phyloP scores from a whole-genome alignment of 1,140 invertebrate species.

The Mesaphorura yosii region DNA sequence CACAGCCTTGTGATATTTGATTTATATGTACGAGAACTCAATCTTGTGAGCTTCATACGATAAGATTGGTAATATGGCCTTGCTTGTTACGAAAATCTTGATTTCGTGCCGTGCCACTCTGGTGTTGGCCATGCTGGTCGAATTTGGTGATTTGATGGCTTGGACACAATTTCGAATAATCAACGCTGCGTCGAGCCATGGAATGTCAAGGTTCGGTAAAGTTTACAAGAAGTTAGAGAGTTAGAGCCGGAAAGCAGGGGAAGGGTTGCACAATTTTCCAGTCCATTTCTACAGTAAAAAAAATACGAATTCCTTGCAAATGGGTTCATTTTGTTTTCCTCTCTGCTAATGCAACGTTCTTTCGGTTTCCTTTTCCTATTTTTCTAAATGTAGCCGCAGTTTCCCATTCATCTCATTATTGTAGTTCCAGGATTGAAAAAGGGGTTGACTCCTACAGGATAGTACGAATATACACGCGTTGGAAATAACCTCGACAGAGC shows the following conservation, averaged over 20 bases:
- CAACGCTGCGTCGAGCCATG: not conserved
- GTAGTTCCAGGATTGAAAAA: not conserved
- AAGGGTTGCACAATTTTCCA: constrained; percentile 21
- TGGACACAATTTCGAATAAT: not conserved
- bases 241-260: not conserved
- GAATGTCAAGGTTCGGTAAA: not conserved
- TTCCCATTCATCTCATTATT: not conserved
- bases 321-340: constrained; percentile 22
- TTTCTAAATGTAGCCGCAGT: not conserved
- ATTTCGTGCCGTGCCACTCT: too few species aligned
- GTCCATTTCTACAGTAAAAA: constrained; percentile 18
- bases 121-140: too few species aligned
- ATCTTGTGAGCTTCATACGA: too few species aligned
- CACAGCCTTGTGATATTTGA: too few species aligned
- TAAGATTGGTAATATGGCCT: too few species aligned
- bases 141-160: too few species aligned
- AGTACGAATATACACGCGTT: not conserved
- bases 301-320: constrained; percentile 17
- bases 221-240: not conserved
- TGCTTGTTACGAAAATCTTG: too few species aligned
- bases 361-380: not conserved
- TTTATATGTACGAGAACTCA: too few species aligned
- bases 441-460: not conserved
- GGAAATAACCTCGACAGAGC: not conserved
- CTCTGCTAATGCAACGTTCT: constrained; percentile 13